Conservation (phyloP, 2,797 vertebrate species). For the Chanos chanos region DNA sequence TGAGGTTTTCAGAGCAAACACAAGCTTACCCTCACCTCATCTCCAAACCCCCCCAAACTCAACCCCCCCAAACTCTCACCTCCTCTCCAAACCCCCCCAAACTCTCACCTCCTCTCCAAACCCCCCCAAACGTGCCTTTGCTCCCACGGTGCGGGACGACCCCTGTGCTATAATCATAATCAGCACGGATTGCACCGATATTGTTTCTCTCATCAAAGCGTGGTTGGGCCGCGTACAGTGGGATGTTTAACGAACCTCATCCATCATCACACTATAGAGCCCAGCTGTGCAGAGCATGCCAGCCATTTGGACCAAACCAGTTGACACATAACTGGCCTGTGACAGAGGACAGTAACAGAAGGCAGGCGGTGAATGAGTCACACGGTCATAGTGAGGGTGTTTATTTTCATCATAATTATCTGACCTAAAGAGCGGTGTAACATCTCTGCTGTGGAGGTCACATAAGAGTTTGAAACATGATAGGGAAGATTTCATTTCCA, state of each 20-base stretch:
- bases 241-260: slow-evolving; percentile 16
- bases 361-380: background rate
- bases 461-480: too few species aligned
- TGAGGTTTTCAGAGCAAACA: slow-evolving; percentile 14
- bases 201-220: background rate
- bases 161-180: slow-evolving; percentile 8
- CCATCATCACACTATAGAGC: background rate
- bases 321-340: background rate
- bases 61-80: slow-evolving; percentile 4
- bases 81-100: too few species aligned
- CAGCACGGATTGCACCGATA: background rate
- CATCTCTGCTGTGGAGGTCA: too few species aligned
- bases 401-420: too few species aligned
- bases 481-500: too few species aligned
- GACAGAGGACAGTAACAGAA: background rate
- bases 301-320: background rate
- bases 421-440: too few species aligned
- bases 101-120: too few species aligned
- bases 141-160: too few species aligned
- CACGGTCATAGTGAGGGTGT: too few species aligned
- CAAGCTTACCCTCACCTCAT: slow-evolving; percentile 8
- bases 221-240: background rate
- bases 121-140: too few species aligned
- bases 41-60: slow-evolving; percentile 4
- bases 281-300: background rate